A percentile compares a stretch with the other conserved stretches of the same genome.
phyloP scores from a whole-genome alignment of 37 sponge, comb jelly and placozoan species.

The Chondrosia reniformis region DNA sequence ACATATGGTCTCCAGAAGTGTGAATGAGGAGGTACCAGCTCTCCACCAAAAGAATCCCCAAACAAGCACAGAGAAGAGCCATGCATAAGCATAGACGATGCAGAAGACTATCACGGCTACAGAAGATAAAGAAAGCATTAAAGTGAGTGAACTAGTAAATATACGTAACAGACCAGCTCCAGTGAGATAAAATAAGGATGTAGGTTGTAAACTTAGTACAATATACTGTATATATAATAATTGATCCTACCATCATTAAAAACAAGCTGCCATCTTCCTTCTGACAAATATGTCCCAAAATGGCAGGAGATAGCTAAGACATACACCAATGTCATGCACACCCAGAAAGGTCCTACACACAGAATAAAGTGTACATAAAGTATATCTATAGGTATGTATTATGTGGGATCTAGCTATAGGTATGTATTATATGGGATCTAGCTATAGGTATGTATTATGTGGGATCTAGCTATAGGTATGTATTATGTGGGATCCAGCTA shows the following conservation, averaged over 20 bases:
- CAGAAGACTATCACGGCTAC: neutral
- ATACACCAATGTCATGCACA: constrained; percentile 78
- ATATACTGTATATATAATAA: too few relatives aligned
- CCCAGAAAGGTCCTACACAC: constrained; percentile 89
- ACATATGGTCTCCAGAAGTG: constrained; percentile 1
- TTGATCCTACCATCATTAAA: neutral
- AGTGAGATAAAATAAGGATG: too few relatives aligned
- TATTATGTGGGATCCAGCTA: too few relatives aligned
- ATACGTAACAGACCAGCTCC: too few relatives aligned
- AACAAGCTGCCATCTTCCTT: neutral
- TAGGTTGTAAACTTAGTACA: too few relatives aligned
- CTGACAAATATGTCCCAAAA: neutral
- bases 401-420: too few relatives aligned
- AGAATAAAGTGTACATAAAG: too few relatives aligned
- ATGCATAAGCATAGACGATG: constrained; percentile 8
- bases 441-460: too few relatives aligned
- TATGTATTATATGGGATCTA: too few relatives aligned
- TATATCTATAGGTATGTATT: too few relatives aligned
- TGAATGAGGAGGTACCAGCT: constrained; percentile 1
- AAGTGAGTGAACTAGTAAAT: too few relatives aligned
- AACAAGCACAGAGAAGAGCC: neutral
- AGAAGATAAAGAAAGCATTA: neutral
- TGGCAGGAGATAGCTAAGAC: neutral
- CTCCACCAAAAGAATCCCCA: constrained; percentile 28
- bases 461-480: too few relatives aligned